A percentile compares a stretch with the other conserved stretches of the same genome.
Evolutionary conservation across 2,888 invertebrate genomes (phyloP).

Genomic region (Pyrrhia umbra): DNA sequence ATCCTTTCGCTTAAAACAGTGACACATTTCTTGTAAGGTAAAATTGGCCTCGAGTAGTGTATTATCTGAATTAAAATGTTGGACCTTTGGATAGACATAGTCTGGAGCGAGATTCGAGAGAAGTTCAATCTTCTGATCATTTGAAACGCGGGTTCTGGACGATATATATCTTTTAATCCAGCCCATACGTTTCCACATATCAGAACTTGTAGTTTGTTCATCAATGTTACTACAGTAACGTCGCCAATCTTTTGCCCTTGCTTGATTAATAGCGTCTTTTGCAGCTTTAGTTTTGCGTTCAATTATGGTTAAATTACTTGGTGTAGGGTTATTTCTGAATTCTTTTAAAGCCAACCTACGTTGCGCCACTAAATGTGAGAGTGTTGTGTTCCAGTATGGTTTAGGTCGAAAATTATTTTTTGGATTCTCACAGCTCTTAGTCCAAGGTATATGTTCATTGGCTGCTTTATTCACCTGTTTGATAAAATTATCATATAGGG

Average conservation of each 20-base stretch:
- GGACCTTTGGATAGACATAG: background rate
- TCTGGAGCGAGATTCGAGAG: background rate
- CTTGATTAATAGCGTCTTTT: background rate
- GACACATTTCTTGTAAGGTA: background rate
- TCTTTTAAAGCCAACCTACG: constrained; percentile 4
- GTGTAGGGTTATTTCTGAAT: constrained; percentile 19
- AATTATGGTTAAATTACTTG: background rate
- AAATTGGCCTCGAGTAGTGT: background rate
- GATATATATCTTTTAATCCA: background rate
- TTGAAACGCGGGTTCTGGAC: background rate
- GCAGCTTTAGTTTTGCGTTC: background rate
- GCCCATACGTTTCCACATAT: constrained; percentile 14
- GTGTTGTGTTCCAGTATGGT: background rate
- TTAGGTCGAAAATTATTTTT: background rate
- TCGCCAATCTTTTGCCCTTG: constrained; percentile 6
- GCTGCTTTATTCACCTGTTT: constrained; percentile 3
- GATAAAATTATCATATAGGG: constrained; percentile 11
- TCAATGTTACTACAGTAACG: constrained; percentile 11
- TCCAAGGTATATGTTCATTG: background rate
- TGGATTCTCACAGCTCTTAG: background rate
- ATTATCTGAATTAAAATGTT: constrained; percentile 1
- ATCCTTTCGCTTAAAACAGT: background rate
- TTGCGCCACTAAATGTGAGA: background rate
- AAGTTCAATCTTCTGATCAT: constrained; percentile 1
- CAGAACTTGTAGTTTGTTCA: constrained; percentile 8